Percentiles rank a stretch among this genome's conserved stretches.
phyloP scores from a whole-genome alignment of 2,888 invertebrate genomes.

The Taphrorychus bicolor region DNA sequence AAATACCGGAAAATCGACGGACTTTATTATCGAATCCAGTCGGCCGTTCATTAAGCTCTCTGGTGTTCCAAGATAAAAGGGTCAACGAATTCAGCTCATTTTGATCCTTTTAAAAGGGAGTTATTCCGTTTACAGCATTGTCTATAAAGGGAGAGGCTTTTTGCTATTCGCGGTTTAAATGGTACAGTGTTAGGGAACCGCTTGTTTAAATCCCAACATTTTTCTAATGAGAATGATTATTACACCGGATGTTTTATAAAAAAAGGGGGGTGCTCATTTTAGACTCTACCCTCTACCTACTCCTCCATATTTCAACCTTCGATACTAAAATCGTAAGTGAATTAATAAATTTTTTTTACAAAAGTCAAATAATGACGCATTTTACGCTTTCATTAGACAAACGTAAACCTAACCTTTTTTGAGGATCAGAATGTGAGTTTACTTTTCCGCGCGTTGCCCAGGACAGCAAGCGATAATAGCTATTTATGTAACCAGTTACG shows the following conservation, averaged over 20 bases:
- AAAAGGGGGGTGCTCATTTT: no score
- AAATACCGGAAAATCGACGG: slow-evolving; percentile 9
- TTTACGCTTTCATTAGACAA: no score
- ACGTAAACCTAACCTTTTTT: no score
- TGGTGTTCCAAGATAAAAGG: slow-evolving; percentile 17
- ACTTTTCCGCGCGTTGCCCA: no score
- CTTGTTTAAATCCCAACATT: background rate
- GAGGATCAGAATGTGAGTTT: no score
- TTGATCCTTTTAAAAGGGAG: slow-evolving; percentile 20
- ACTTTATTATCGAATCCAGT: slow-evolving; percentile 15
- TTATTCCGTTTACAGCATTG: slow-evolving; percentile 30
- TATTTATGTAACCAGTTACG: no score
- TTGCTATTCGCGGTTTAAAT: background rate
- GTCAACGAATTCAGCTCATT: slow-evolving; percentile 18
- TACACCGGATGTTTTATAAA: background rate
- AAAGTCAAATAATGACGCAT: no score
- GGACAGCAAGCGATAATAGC: no score
- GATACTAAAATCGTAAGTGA: no score
- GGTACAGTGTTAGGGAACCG: background rate
- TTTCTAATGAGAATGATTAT: background rate
- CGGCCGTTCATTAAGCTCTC: slow-evolving; percentile 20
- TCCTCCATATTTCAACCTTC: no score
- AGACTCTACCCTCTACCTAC: no score
- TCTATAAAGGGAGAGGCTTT: background rate
- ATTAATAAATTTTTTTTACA: no score